Evolutionary conservation across 1,140 invertebrate genomes (phyloP).

Genomic region (Protaetia brevitarsis): DNA sequence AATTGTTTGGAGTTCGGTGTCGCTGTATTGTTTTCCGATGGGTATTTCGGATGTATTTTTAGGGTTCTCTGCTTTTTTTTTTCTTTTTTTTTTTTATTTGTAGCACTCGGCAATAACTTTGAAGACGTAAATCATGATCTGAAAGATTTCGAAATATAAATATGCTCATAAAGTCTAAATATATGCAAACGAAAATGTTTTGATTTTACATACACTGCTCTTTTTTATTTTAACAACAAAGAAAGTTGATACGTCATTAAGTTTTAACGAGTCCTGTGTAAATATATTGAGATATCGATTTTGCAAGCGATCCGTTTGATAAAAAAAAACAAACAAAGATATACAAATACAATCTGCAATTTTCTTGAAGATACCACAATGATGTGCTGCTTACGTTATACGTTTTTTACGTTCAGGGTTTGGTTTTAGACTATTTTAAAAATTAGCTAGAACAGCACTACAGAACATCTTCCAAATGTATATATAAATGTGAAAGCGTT

Average conservation of each 20-base stretch:
- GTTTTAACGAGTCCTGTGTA: neutral
- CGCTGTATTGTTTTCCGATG: conserved; percentile 11
- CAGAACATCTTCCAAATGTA: no score
- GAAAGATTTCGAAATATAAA: conserved; percentile 16
- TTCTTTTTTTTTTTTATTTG: neutral
- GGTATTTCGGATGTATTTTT: neutral
- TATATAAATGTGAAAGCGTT: no score
- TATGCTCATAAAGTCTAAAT: conserved; percentile 17
- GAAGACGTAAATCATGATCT: conserved; percentile 12
- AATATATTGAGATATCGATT: neutral
- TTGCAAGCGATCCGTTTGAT: neutral
- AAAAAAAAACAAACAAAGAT: no score
- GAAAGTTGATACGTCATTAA: neutral
- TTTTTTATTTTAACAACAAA: conserved; percentile 8
- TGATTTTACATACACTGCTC: conserved; percentile 10
- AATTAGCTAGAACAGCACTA: no score
- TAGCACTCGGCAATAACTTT: conserved; percentile 8
- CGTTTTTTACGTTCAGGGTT: no score
- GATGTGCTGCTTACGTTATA: no score
- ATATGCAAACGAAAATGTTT: neutral
- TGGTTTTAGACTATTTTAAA: no score
- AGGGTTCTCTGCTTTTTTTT: neutral
- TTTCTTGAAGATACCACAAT: no score
- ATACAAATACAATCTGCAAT: no score
- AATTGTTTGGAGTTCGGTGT: conserved; percentile 4